phyloP scores from a whole-genome alignment of 2,797 vertebrate species.

The Crenuchus spilurus region DNA sequence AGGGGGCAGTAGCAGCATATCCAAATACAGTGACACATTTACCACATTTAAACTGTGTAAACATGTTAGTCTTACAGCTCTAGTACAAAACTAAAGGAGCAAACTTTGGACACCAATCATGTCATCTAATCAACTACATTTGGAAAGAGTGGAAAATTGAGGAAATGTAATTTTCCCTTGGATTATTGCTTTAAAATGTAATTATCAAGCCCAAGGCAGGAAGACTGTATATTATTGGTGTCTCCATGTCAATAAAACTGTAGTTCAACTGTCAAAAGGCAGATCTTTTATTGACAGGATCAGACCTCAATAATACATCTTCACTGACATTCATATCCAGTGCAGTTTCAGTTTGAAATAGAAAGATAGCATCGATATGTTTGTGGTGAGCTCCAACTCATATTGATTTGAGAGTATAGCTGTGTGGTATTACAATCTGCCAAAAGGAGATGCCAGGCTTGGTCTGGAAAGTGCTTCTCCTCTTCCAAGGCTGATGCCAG shows the following conservation, averaged over 20 bases:
- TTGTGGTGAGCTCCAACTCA: not conserved
- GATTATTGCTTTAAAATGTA: not conserved
- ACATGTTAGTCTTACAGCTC: no score
- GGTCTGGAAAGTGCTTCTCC: not conserved
- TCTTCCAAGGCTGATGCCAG: conserved; percentile 5
- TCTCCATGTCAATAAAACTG: not conserved
- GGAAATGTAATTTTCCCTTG: no score
- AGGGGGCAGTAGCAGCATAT: no score
- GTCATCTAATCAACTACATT: not conserved
- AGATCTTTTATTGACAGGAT: not conserved
- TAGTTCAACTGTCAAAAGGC: not conserved
- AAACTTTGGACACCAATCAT: not conserved
- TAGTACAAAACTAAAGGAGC: not conserved
- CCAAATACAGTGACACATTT: no score
- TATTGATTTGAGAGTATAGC: not conserved
- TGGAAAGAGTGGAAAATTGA: not conserved
- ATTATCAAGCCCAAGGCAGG: not conserved
- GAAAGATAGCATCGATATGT: not conserved
- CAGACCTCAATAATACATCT: not conserved
- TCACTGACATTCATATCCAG: not conserved
- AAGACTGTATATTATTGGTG: not conserved
- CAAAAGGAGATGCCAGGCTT: not conserved
- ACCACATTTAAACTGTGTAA: no score
- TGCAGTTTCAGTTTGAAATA: not conserved
- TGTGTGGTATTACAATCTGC: not conserved